Conservation (phyloP, 2,797 vertebrate genomes). For the Xyrichtys novacula region DNA sequence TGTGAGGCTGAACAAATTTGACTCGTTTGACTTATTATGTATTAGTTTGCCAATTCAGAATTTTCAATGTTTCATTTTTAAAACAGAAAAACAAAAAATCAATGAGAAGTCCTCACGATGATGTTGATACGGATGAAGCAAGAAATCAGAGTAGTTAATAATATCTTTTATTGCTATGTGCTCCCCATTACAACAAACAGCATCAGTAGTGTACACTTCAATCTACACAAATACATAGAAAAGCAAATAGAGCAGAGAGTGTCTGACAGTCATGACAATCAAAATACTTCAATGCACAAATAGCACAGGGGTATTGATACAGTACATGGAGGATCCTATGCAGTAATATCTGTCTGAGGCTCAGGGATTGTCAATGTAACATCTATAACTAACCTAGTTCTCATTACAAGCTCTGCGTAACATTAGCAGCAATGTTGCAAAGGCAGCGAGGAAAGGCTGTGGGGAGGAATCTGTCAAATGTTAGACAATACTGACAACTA, state of each 20-base stretch:
- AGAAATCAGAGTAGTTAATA: slow-evolving; percentile 55
- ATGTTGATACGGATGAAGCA: neutral
- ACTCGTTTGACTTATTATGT: neutral
- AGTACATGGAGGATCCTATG: slow-evolving; percentile 69
- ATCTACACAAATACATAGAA: slow-evolving; percentile 82
- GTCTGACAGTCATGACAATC: slow-evolving; percentile 55
- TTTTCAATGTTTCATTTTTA: neutral
- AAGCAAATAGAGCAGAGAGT: slow-evolving; percentile 76
- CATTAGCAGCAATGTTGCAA: slow-evolving; percentile 83
- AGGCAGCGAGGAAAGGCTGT: slow-evolving; percentile 70
- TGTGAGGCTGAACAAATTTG: neutral
- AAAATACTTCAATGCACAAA: slow-evolving; percentile 58
- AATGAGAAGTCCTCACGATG: neutral
- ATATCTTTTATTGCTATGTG: slow-evolving; percentile 92
- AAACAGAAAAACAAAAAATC: neutral
- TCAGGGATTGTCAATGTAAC: slow-evolving; percentile 85
- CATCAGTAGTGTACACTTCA: slow-evolving; percentile 94
- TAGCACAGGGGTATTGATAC: slow-evolving; percentile 64
- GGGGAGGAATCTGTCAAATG: slow-evolving; percentile 47
- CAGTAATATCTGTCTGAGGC: slow-evolving; percentile 82
- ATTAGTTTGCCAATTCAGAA: neutral
- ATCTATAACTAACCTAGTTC: slow-evolving; percentile 71
- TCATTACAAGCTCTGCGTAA: slow-evolving; percentile 79
- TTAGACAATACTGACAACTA: slow-evolving; percentile 62
- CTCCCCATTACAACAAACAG: slow-evolving; percentile 93